Percentiles rank a stretch among this genome's conserved stretches.
Conservation (phyloP, 2,888 invertebrate species). For the Calameuta filiformis region DNA sequence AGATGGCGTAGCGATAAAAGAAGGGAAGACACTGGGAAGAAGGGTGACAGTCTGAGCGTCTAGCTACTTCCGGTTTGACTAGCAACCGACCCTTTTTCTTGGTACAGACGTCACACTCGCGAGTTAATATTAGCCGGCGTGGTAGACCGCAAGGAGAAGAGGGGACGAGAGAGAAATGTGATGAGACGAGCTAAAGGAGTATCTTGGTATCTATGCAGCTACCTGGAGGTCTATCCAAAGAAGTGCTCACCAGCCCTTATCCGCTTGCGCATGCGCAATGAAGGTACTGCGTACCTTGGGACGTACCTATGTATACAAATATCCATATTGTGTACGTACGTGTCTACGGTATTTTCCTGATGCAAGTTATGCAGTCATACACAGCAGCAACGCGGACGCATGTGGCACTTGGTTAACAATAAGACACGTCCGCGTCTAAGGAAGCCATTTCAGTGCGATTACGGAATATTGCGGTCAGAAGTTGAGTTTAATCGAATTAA, state of each 20-base stretch:
- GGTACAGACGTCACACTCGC: background rate
- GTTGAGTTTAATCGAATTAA: conserved; percentile 3
- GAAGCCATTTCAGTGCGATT: conserved; percentile 1
- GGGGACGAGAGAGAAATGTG: background rate
- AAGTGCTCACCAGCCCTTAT: background rate
- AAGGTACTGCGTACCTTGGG: no score
- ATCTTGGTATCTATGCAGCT: background rate
- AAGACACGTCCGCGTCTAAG: background rate
- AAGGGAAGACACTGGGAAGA: background rate
- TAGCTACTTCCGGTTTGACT: background rate
- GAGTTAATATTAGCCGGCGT: background rate
- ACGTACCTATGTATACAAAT: no score
- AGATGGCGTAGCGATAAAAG: background rate
- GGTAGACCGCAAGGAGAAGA: background rate
- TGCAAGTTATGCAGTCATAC: background rate
- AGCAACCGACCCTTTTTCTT: background rate
- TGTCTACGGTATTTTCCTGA: no score
- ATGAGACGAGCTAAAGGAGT: background rate
- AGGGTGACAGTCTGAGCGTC: background rate
- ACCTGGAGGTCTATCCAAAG: background rate
- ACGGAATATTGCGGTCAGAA: background rate
- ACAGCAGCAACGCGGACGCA: background rate
- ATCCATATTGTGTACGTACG: no score
- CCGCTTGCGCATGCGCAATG: background rate
- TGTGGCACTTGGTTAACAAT: background rate